Base-by-base conservation (phyloP, 1,140 invertebrate species). In the Listronotus oregonensis region DNA sequence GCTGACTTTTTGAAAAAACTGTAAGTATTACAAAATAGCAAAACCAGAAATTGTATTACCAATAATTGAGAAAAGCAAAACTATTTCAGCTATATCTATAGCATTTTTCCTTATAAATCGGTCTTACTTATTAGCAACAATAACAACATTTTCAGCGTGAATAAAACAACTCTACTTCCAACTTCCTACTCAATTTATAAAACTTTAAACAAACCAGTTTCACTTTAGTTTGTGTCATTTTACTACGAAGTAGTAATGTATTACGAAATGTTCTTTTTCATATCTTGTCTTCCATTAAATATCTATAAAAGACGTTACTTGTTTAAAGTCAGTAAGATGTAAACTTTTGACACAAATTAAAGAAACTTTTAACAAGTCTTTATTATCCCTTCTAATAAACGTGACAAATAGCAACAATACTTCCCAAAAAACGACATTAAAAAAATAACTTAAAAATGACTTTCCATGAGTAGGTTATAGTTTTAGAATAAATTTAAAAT, bases 401-500 rank as follows among this genome's bases (percentile, higher is more conserved):
- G 21, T 27, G 1, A 27, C 21, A 44, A 44, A n/a, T 15, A 21
- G 50, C 49, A 63, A 63, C 60, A 46, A 63, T 55, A 63, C 43
- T 34, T 43, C 21, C 27, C 14, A 12, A n/a, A 11, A 44, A 12
- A 27, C 21, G 37, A 63, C 12, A 31, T 39, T 42, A 39, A 43
- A 9, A 44, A 39, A 17, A 47, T 56, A 52, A 63, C 15, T 63
- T 47, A 43, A 39, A 67, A 67, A 50, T 64, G 59, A 64, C 56
- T 68, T 68, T 60, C 54, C 55, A 49, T 49, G 12, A 34, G 43
- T 64, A 64, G 55, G 17, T 17, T 21, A 68, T 68, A 68, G 67
- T 31, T 46, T 68, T 68, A 59, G 58, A 56, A 47, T 59, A 64
- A 64, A 57, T 56, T 64, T 57, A 52, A 58, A 69, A 63, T 64